A percentile compares a stretch with the other conserved stretches of the same genome.
Conservation (phyloP, 92 coral and sea anemone species). For the Blastomussa wellsi region DNA sequence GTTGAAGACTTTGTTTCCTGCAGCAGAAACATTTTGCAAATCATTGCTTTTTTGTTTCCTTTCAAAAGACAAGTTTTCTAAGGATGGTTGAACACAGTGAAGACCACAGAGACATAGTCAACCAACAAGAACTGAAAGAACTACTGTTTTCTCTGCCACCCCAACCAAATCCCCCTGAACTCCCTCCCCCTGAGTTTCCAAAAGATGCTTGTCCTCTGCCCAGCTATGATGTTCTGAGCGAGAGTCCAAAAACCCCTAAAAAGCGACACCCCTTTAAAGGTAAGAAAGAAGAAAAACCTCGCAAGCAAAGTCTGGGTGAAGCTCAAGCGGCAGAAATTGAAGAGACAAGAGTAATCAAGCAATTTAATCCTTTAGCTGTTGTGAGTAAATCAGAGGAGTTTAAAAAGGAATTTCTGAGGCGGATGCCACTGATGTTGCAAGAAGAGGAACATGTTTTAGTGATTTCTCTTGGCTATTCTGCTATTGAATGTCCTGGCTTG, state of each 20-base stretch:
- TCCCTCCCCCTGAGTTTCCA: background rate
- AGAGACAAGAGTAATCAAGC: background rate
- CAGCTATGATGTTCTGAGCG: background rate
- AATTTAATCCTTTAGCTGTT: constrained; percentile 20
- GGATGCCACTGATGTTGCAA: constrained; percentile 54
- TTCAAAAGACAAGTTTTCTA: constrained; percentile 51
- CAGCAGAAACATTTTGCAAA: no score
- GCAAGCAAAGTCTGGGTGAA: constrained; percentile 19
- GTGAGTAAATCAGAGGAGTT: constrained; percentile 52
- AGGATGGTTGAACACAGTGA: constrained; percentile 63
- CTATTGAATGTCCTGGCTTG: constrained; percentile 83
- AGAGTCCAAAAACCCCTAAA: constrained; percentile 31
- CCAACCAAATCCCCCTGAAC: constrained; percentile 33
- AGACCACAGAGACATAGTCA: constrained; percentile 37
- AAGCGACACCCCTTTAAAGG: constrained; percentile 8
- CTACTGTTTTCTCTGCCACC: constrained; percentile 55
- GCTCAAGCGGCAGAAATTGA: background rate
- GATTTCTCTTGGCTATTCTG: constrained; percentile 75
- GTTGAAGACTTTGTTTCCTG: no score
- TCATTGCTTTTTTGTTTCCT: background rate
- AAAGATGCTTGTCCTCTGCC: background rate
- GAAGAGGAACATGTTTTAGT: constrained; percentile 73
- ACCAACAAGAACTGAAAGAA: constrained; percentile 42
- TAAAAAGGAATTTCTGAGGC: constrained; percentile 49
- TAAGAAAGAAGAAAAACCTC: background rate